Evolutionary conservation across 2,797 vertebrate genomes (phyloP), one percentile per base, ranked within the genome.

Genomic region (Allobates femoralis): DNA sequence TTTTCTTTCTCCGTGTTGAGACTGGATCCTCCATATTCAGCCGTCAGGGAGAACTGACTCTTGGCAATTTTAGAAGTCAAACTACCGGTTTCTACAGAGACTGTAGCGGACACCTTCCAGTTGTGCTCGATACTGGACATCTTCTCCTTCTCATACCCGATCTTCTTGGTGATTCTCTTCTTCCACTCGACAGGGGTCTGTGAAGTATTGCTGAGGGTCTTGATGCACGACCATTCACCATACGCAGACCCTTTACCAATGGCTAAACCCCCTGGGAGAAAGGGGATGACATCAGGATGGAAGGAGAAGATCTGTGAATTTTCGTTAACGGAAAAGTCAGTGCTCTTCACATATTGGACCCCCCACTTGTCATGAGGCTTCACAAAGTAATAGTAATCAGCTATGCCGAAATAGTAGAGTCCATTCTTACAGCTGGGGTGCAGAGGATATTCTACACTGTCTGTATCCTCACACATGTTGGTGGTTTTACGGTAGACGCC

Each of bases 141-240:
- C 80, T 84, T 88, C 83, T 83, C 86, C 69, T 76, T 81, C 23
- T 82, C 53, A 46, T 34, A 89, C 1, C 88, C 88, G 62, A 76
- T 53, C 41, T 87, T 89, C 50, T 67, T 83, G 3, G 16, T 75
- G 60, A 89, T 53, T 51, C 69, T 85, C 34, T 89, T 86, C 21
- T 60, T 53, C 86, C 88, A 86, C 23, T 51, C 28, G 4, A 87
- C n/a, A 15, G 79, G 82, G 0, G 64, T 81, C n/a, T 73, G 5
- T 2, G 86, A 87, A 50, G 85, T 74, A 5, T 90, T 90, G 84
- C 62, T 80, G 30, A 90, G 82, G n/a, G 88, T 80, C 21, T 89
- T 88, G 15, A 88, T 79, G 26, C 89, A 90, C 19, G 84, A 56
- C 89, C 89, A 90, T 0, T 37, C 37, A 0, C 88, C 88, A 15